Evolutionary conservation across 2,797 vertebrate genomes (phyloP).

Genomic region (Anisognathus igniventris): DNA sequence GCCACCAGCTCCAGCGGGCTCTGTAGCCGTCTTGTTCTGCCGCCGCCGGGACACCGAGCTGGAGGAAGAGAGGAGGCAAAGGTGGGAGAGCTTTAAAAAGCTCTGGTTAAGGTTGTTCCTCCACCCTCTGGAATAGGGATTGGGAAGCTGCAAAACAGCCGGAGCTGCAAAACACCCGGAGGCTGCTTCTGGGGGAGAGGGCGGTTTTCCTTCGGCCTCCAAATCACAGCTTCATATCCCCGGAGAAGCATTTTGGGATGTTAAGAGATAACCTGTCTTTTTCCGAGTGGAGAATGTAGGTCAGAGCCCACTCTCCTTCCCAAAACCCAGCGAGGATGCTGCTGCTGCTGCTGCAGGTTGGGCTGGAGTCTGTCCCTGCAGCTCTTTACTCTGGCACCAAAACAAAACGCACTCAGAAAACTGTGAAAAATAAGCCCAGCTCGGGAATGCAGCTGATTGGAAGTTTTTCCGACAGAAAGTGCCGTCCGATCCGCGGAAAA

Average conservation of each 20-base stretch:
- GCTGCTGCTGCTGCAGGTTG: conserved; percentile 2
- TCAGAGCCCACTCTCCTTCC: neutral
- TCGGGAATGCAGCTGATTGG: conserved; percentile 48
- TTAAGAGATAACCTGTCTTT: neutral
- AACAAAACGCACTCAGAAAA: conserved; percentile 57
- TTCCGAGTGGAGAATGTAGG: neutral
- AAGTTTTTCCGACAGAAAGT: conserved; percentile 37
- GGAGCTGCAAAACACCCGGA: neutral
- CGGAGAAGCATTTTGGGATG: accelerated
- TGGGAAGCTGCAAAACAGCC: neutral
- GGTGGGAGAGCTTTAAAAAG: conserved; percentile 64
- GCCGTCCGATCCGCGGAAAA: neutral
- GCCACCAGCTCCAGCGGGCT: conserved; percentile 3
- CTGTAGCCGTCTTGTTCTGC: conserved; percentile 56
- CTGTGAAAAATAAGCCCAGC: conserved; percentile 28
- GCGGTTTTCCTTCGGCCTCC: neutral
- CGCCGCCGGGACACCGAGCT: neutral
- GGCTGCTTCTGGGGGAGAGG: neutral
- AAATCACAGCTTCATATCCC: accelerated
- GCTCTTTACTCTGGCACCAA: conserved; percentile 57
- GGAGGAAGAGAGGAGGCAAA: conserved; percentile 48
- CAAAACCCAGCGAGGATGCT: neutral
- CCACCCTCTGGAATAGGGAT: neutral
- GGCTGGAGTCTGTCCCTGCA: conserved; percentile 23
- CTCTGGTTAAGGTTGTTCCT: conserved; percentile 39